Base-by-base conservation (phyloP, 2,797 vertebrate genomes). In the Brachymystax lenok region DNA sequence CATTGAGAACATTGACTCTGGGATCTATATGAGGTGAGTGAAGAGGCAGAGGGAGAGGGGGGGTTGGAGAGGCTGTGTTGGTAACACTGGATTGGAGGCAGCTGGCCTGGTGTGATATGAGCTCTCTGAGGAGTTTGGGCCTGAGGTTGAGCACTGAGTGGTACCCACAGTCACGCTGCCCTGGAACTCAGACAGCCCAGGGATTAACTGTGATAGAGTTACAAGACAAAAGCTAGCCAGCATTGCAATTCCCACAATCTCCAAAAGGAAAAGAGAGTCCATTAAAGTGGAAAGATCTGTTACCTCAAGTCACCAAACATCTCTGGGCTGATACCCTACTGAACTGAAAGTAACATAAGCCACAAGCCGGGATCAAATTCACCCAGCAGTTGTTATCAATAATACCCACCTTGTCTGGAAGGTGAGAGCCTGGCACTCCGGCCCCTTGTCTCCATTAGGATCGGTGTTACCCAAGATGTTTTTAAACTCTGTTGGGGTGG, bases 81-180 rank as follows among this genome's bases (percentile, higher is more conserved):
- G 56, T 82, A 83, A 89, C 85, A 80, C 80, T 74, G 46, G 78
- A 83, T 79, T 78, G 77, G 76, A 81, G 64, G 67, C 46, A 14
- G 80, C 86, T 88, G 86, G 27, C 85, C 30, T 79, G 61, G 81
- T 83, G 83, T 84, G 90, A 91, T 91, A 90, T 79, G 84, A 86
- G 78, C 74, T 78, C 72, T 69, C 74, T 1, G 28, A 76, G 71
- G 86, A 87, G 86, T 21, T 87, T 68, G 71, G 80, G 3, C 74
- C 71, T 28, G 51, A 52, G 74, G 69, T 28, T 28, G 19, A 63
- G 59, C 10, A 27, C 21, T 63, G 59, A 56, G 52, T 19, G 35
- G n/a, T 52, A 21, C 71, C 71, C 52, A 19, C 52, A 33, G 71
- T 50, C 59, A 66, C 1, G 69, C 75, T 30, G 21, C 78, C 80